Conservation (phyloP, 2,888 invertebrate genomes). For the Platycnemis pennipes region DNA sequence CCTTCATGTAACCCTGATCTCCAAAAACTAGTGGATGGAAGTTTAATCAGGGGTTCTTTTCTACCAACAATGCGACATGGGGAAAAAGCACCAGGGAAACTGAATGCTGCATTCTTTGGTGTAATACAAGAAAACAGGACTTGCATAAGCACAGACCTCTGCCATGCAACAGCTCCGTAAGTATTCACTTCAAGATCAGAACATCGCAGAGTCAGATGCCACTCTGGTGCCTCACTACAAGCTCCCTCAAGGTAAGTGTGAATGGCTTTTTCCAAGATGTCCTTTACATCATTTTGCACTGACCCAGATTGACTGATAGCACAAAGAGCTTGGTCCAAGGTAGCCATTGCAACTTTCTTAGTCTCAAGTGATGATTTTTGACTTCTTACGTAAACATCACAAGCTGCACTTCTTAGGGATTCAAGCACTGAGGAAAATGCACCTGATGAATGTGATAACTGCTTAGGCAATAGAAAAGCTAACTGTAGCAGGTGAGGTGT, state of each 20-base stretch:
- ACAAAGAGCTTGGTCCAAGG: slow-evolving; percentile 22
- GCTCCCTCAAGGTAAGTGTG: background rate
- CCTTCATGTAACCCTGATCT: slow-evolving; percentile 21
- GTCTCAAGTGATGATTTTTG: slow-evolving; percentile 70
- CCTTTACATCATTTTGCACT: background rate
- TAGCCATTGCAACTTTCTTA: slow-evolving; percentile 33
- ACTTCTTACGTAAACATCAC: slow-evolving; percentile 85
- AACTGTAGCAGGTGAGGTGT: slow-evolving; percentile 85
- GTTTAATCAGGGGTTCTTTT: slow-evolving; percentile 22
- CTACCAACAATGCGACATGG: background rate
- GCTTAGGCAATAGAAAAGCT: slow-evolving; percentile 84
- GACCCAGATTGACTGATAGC: background rate
- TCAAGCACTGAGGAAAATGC: slow-evolving; percentile 80
- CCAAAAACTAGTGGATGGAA: slow-evolving; percentile 30
- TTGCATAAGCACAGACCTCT: slow-evolving; percentile 5
- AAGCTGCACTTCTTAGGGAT: slow-evolving; percentile 83
- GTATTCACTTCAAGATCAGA: slow-evolving; percentile 58
- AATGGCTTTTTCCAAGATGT: background rate
- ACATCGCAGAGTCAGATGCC: slow-evolving; percentile 39
- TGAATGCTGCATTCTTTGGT: background rate
- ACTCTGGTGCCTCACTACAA: slow-evolving; percentile 39
- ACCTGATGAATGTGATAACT: slow-evolving; percentile 79
- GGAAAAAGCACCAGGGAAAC: slow-evolving; percentile 19
- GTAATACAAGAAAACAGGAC: background rate
- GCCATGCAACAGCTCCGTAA: slow-evolving; percentile 26